phyloP scores from a whole-genome alignment of 1,140 invertebrate species.

The Hyposmocoma kahamanoa region DNA sequence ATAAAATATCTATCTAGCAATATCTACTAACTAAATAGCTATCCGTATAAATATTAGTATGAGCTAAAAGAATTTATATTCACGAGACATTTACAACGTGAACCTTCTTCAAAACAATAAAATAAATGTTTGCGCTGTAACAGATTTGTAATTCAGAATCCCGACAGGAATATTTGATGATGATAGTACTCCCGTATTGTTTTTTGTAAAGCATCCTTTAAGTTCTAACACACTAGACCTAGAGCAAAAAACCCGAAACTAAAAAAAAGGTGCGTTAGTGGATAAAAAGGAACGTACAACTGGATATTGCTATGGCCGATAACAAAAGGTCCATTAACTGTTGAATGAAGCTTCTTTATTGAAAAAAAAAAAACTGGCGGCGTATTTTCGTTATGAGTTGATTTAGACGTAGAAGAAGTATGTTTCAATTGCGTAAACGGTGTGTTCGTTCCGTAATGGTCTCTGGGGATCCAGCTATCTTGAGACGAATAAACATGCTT shows the following conservation, averaged over 20 bases:
- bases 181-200: too few species aligned
- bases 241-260: too few species aligned
- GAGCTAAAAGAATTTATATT: neutral
- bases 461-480: conserved; percentile 16
- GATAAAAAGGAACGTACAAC: neutral
- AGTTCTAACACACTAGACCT: too few species aligned
- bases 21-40: too few species aligned
- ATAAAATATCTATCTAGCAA: too few species aligned
- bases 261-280: too few species aligned
- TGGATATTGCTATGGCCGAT: neutral
- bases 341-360: conserved; percentile 14
- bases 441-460: conserved; percentile 22
- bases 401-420: neutral
- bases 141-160: neutral
- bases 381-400: conserved; percentile 8
- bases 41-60: neutral
- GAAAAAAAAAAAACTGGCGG: conserved; percentile 21
- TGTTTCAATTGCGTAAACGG: conserved; percentile 17
- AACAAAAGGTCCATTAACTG: neutral
- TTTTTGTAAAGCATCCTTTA: too few species aligned
- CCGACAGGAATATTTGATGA: too few species aligned
- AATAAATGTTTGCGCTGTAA: neutral
- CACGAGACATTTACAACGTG: neutral
- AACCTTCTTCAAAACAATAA: neutral
- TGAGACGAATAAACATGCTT: neutral